Base-by-base conservation (phyloP, 2,797 vertebrate species). In the Catostomus latipinnis region DNA sequence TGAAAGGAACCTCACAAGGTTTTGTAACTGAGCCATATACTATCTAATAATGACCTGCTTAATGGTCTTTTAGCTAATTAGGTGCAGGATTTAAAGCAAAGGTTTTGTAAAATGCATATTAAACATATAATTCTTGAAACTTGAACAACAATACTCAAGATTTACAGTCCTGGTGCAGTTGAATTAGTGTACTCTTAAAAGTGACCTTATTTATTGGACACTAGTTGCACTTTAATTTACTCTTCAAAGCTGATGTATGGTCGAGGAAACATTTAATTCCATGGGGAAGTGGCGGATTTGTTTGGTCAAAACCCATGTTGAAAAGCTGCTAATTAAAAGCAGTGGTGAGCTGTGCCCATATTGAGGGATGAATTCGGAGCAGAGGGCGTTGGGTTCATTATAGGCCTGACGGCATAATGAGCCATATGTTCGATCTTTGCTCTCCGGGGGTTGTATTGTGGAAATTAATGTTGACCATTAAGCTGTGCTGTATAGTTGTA, bases 321-420 rank as follows among this genome's bases (percentile, higher is more conserved):
- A 54, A 54, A 53, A 46, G 60, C 60, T 12, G 71, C 75, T 81
- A 83, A 84, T 83, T 84, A 81, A 86, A 34, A 81, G 63, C 77
- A 18, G 75, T 12, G 12, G 13, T 18, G 54, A 69, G 52, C 18
- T 46, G 54, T 53, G 57, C 54, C 13, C 13, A 49, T 49, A 12
- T 34, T 18, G 65, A 74, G 45, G 50, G 56, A 49, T 13, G 50
- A 57, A 61, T 66, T 63, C 71, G 71, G 67, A 80, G 14, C 71
- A 71, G 70, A 75, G 62, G 14, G 57, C 63, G 12, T n/a, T 34
- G 16, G 56, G 77, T 69, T 43, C 50, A 79, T 71, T 56, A 71
- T 65, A 71, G 52, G 66, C 71, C 53, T 71, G 62, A 49, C 71
- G 75, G 61, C 73, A 67, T 54, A 63, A 78, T 57, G 22, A 66